Conservation (phyloP, 2,797 vertebrate species). For the Decapterus maruadsi region DNA sequence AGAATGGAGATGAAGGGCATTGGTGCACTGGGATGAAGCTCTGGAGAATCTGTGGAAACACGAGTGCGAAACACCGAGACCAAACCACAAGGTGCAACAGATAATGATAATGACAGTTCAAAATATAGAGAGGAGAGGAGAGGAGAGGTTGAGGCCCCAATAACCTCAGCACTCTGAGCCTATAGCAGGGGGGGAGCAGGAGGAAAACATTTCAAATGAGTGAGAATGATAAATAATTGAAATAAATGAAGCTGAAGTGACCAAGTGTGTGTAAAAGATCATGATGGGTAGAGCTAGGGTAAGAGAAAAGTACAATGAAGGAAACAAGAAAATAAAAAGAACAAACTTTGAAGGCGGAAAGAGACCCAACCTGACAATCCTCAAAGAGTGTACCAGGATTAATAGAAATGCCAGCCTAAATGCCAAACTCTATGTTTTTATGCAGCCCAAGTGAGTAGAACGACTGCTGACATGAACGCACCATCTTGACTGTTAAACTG, state of each 20-base stretch:
- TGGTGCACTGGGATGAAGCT: no score
- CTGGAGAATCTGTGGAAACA: no score
- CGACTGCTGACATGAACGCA: slow-evolving; percentile 20
- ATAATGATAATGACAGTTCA: no score
- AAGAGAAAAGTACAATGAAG: not conserved
- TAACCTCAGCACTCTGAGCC: no score
- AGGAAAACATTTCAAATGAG: slow-evolving; percentile 19
- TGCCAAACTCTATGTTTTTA: slow-evolving; percentile 15
- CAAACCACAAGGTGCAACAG: no score
- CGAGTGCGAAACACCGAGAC: no score
- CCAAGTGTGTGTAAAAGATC: not conserved
- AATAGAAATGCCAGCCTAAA: slow-evolving; percentile 10
- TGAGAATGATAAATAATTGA: slow-evolving; percentile 1
- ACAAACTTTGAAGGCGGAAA: not conserved
- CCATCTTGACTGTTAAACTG: slow-evolving; percentile 34
- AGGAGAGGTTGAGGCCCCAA: no score
- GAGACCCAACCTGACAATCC: slow-evolving; percentile 10
- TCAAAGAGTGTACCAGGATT: not conserved
- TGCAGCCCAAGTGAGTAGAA: slow-evolving; percentile 28
- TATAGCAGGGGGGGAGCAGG: not conserved
- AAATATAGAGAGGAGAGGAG: no score
- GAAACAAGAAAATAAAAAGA: not conserved
- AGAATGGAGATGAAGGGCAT: not conserved
- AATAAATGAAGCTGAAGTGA: slow-evolving; percentile 7
- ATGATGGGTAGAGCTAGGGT: not conserved